Conservation (phyloP, 2,888 invertebrate species). For the Sphinx pinastri region DNA sequence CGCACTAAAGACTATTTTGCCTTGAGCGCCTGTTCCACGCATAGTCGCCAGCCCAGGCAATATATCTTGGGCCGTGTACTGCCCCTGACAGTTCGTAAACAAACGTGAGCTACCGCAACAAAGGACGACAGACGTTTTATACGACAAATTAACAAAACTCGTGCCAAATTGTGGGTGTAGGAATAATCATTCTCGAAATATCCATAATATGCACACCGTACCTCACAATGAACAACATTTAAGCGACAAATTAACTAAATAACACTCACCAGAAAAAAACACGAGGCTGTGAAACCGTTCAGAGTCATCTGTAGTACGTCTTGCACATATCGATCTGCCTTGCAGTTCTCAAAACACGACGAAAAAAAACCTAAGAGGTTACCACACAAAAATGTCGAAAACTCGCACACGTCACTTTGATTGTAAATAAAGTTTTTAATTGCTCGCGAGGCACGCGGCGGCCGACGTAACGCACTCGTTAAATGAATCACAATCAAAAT, state of each 20-base stretch:
- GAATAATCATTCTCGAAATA: constrained; percentile 40
- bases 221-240: constrained; percentile 6
- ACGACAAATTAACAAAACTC: constrained; percentile 43
- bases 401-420: constrained; percentile 62
- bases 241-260: neutral
- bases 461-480: constrained; percentile 65
- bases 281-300: constrained; percentile 62
- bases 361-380: constrained; percentile 73
- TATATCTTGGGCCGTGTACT: constrained; percentile 85
- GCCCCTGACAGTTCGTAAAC: constrained; percentile 85
- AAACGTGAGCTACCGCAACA: constrained; percentile 84
- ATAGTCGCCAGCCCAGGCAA: constrained; percentile 84
- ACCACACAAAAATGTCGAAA: constrained; percentile 72
- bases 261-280: constrained; percentile 74
- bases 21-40: constrained; percentile 66
- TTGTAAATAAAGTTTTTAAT: constrained; percentile 64
- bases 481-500: constrained; percentile 81
- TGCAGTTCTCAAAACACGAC: constrained; percentile 82
- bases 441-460: constrained; percentile 56
- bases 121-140: constrained; percentile 60
- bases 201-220: constrained; percentile 36
- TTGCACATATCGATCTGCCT: constrained; percentile 84
- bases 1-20: constrained; percentile 49
- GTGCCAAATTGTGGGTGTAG: constrained; percentile 37
- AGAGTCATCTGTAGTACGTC: constrained; percentile 82